Evolutionary conservation across 2,888 invertebrate genomes (phyloP).

Genomic region (Nemoura dubitans): DNA sequence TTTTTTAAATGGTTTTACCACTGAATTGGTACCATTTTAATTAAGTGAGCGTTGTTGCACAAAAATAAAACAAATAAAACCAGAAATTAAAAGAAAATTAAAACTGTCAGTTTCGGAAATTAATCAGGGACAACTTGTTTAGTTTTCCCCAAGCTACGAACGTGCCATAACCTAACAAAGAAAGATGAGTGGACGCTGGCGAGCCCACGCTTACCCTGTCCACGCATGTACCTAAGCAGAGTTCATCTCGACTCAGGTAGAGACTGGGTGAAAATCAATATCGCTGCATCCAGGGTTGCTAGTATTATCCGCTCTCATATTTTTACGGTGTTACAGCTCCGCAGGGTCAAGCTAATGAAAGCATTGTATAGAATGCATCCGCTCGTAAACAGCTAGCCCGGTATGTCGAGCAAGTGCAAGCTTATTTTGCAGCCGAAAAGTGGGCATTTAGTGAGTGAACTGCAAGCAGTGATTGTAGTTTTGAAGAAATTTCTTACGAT

Average conservation of each 20-base stretch:
- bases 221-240: background rate
- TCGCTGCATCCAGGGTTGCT: background rate
- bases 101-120: too few relatives aligned
- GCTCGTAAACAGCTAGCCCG: background rate
- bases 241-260: background rate
- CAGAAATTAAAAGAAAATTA: too few relatives aligned
- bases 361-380: background rate
- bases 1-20: too few relatives aligned
- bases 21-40: too few relatives aligned
- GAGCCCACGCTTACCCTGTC: background rate
- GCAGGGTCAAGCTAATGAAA: too few relatives aligned
- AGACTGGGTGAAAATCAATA: background rate
- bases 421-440: background rate
- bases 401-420: background rate
- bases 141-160: too few relatives aligned
- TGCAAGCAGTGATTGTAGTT: background rate
- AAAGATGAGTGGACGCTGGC: background rate
- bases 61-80: too few relatives aligned
- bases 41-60: too few relatives aligned
- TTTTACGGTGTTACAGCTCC: too few relatives aligned
- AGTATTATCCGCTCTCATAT: too few relatives aligned
- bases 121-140: too few relatives aligned
- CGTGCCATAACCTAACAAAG: background rate
- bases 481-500: background rate
- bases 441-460: background rate